phyloP scores from a whole-genome alignment of 2,888 invertebrate species.

The Drosophila cognata region DNA sequence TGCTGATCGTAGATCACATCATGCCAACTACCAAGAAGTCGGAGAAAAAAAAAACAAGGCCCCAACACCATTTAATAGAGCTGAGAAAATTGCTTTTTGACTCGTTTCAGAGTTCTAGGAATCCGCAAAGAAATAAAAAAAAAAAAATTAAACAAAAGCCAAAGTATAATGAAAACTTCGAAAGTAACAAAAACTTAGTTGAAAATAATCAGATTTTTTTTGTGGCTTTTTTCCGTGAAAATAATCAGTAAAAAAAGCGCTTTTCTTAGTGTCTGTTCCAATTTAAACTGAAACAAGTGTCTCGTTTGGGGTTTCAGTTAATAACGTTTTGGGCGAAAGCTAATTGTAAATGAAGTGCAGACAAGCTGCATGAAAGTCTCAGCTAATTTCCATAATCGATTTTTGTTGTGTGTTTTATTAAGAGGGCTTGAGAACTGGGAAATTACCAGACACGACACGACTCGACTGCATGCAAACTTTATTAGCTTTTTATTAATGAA shows the following conservation, averaged over 20 bases:
- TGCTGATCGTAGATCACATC: conserved; percentile 22
- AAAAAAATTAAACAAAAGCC: not conserved
- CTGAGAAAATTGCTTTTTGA: conserved; percentile 34
- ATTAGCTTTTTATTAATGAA: not conserved
- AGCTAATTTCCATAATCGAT: conserved; percentile 19
- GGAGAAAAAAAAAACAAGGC: not conserved
- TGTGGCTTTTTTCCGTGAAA: not conserved
- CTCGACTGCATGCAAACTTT: conserved; percentile 3
- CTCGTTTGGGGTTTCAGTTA: not conserved
- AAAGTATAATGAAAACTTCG: conserved; percentile 16
- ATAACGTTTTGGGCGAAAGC: not conserved
- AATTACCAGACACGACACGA: not conserved
- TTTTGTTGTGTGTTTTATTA: not conserved
- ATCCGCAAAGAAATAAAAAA: conserved; percentile 3
- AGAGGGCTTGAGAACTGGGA: not conserved
- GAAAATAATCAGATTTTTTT: not conserved
- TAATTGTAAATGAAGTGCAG: not conserved
- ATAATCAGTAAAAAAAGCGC: not conserved
- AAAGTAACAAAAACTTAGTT: conserved; percentile 13
- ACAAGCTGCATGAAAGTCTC: not conserved
- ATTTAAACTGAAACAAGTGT: not conserved
- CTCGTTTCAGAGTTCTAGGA: conserved; percentile 32
- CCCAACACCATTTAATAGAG: conserved; percentile 26
- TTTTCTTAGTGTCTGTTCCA: too few species aligned
- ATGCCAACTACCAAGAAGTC: not conserved